Evolutionary conservation across 2,797 vertebrate genomes (phyloP), one percentile per base, ranked within the genome.

Genomic region (Eulemur coronatus): DNA sequence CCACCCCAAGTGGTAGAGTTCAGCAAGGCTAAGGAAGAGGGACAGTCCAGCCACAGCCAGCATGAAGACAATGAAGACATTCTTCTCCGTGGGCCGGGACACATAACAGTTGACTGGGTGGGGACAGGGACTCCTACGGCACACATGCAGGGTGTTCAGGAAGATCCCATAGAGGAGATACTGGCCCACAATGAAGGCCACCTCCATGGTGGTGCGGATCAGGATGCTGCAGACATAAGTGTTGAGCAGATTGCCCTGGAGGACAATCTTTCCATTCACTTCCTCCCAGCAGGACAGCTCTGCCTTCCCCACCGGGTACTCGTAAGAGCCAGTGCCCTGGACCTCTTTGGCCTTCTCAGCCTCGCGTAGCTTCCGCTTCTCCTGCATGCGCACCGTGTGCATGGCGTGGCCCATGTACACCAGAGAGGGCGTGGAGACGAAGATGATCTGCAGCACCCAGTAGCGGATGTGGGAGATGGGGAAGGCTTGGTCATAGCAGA

Each of bases 401-500:
- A 99, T 99, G 1, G 99, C 99, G 0, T 99, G 99, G 96, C 99
- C 99, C 99, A 99, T 99, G 98, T 99, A 99, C 91, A 99, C 99
- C 73, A 99, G 99, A 0, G 99, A 99, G 0, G 99, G 99, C 0
- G 99, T 99, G 97, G 99, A 99, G 28, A 99, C 99, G 0, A 99
- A 99, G 95, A 99, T 99, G 55, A 99, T 99, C 98, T 99, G 99
- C 50, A 99, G 99, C 70, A 99, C 99, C 99, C 99, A 99, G 86
- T 99, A 99, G 91, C 99, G 99, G 89, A 99, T 99, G 65, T 99
- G 99, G 55, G 99, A 99, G 76, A 99, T 99, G 97, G 99, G 99
- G 98, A 99, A 99, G 89, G 99, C 99, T 69, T 99, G 99, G 98
- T 99, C 99, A 0, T 99, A 99, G 98, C 99, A 99, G 28, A 99